A percentile compares a stretch with the other conserved stretches of the same genome.
phyloP scores from a whole-genome alignment of 2,888 invertebrate genomes.

The Myopa testacea region DNA sequence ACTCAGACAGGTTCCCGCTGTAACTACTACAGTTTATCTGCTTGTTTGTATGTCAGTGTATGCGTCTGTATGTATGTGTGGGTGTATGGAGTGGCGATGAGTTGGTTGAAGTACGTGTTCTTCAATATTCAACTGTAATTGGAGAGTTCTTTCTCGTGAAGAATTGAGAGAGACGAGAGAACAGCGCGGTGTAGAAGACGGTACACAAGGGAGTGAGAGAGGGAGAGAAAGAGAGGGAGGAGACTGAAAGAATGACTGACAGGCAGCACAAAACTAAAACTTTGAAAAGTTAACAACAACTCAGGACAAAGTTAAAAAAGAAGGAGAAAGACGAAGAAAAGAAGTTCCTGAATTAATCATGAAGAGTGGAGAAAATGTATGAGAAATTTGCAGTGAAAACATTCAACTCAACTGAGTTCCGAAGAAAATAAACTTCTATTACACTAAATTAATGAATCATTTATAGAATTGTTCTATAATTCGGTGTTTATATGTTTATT shows the following conservation, averaged over 20 bases:
- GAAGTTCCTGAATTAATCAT: background rate
- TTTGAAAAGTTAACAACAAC: background rate
- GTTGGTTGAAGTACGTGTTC: background rate
- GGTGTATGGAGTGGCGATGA: background rate
- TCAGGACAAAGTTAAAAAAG: too few relatives aligned
- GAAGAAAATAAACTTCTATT: too few relatives aligned
- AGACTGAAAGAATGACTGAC: background rate
- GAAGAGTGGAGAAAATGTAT: background rate
- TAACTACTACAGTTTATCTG: background rate
- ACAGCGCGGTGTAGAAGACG: background rate
- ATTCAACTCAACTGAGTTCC: background rate
- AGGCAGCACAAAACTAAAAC: background rate
- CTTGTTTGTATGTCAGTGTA: slow-evolving; percentile 1
- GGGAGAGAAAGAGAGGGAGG: background rate
- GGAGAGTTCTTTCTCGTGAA: background rate
- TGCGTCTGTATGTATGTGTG: background rate
- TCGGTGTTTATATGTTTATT: too few relatives aligned
- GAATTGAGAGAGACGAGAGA: background rate
- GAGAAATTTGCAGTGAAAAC: background rate
- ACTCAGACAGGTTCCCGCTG: background rate
- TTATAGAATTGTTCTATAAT: too few relatives aligned
- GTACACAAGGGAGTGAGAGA: background rate
- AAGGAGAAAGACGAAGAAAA: background rate
- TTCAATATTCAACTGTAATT: slow-evolving; percentile 3
- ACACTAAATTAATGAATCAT: too few relatives aligned